Percentiles rank a stretch among this genome's conserved stretches.
These are phyloP conservation scores for Troides aeacus DNA, from an alignment of 2,888 invertebrate genomes.

Conservation along the genomic window DNA sequence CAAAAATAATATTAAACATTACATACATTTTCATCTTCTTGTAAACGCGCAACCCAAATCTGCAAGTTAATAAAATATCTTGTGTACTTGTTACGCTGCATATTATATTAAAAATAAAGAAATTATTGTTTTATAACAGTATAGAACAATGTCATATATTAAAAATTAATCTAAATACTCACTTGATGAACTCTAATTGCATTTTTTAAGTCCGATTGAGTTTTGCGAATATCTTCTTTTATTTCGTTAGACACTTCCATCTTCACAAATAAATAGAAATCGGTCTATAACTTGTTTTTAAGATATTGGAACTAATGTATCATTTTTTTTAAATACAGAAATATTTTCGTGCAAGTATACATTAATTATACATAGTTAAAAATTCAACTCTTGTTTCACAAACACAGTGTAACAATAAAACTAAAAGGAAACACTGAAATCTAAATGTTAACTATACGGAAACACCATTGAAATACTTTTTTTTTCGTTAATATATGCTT, in stretches of 20 bases:
- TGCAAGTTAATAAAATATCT: conserved; percentile 47
- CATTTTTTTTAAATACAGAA: conserved; percentile 6
- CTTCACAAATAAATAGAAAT: conserved; percentile 27
- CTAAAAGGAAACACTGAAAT: conserved; percentile 28
- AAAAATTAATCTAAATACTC: conserved; percentile 39
- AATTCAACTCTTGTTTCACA: conserved; percentile 22
- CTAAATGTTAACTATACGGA: conserved; percentile 24
- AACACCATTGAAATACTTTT: conserved; percentile 27
- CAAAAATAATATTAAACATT: conserved; percentile 27
- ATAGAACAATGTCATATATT: conserved; percentile 18
- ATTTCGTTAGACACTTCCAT: conserved; percentile 83
- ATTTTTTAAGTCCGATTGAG: conserved; percentile 81
- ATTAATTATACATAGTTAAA: conserved; percentile 17
- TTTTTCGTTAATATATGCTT: not conserved
- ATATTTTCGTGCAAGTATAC: conserved; percentile 10
- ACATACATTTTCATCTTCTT: conserved; percentile 79
- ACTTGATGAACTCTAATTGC: conserved; percentile 84
- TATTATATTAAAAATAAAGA: conserved; percentile 2
- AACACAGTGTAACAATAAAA: conserved; percentile 27
- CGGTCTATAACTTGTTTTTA: conserved; percentile 5
- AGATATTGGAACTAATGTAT: not conserved
- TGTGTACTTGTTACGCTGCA: conserved; percentile 9
- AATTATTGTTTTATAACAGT: conserved; percentile 27
- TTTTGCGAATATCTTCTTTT: conserved; percentile 81
- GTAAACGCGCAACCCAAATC: conserved; percentile 79